Conservation (phyloP, 2,797 vertebrate species). For the Crenichthys baileyi region DNA sequence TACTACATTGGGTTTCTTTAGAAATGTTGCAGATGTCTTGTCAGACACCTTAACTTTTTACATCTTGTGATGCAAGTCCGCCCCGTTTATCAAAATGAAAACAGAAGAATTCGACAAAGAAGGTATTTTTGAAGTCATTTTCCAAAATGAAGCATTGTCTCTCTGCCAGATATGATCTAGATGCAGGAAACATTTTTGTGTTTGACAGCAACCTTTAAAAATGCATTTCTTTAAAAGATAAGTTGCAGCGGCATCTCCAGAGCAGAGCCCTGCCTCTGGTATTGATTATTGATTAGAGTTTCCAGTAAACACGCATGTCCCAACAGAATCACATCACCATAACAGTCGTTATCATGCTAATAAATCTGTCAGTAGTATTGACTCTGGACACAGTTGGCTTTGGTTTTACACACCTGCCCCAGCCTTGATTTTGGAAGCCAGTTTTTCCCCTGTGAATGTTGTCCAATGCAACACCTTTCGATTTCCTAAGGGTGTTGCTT, state of each 20-base stretch:
- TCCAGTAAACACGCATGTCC: constrained; percentile 5
- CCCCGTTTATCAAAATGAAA: not conserved
- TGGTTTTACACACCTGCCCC: constrained; percentile 4
- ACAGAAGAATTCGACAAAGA: not conserved
- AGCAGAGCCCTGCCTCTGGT: not conserved
- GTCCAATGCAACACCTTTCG: too few species aligned
- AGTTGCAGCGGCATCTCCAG: not conserved
- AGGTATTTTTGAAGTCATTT: too few species aligned
- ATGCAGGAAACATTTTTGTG: not conserved
- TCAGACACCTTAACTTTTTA: not conserved
- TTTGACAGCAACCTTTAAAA: not conserved
- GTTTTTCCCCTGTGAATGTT: too few species aligned
- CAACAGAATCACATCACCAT: not conserved
- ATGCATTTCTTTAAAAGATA: not conserved
- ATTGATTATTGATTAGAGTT: constrained; percentile 6
- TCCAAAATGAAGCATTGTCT: not conserved
- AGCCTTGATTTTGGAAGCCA: not conserved
- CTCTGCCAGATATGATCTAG: not conserved
- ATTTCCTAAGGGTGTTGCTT: not conserved
- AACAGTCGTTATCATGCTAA: not conserved
- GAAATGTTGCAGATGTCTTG: not conserved
- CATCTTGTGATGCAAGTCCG: not conserved
- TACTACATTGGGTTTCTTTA: not conserved
- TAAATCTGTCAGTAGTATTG: constrained; percentile 1
- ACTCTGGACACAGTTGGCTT: not conserved